Percentiles rank a stretch among this genome's conserved stretches.
Evolutionary conservation across 2,797 vertebrate genomes (phyloP).

Genomic region (Gallirallus australis): DNA sequence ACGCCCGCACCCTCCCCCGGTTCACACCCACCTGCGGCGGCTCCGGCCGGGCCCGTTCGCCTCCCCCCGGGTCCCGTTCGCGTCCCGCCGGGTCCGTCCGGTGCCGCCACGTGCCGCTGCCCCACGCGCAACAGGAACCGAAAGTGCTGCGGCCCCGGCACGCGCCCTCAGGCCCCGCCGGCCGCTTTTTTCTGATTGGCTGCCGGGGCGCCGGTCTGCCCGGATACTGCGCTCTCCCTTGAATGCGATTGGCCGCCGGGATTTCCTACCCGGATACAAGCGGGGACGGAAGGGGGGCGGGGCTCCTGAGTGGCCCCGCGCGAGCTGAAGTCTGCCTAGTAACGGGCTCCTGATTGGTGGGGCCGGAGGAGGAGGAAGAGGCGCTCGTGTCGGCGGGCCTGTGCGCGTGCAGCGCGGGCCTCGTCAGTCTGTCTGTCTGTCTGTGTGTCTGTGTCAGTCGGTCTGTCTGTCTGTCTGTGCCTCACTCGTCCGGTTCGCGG

Average conservation of each 20-base stretch:
- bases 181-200: conserved; percentile 14
- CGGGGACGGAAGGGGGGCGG: no score
- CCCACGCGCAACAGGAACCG: conserved; percentile 20
- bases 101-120: not conserved
- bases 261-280: conserved; percentile 45
- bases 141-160: not conserved
- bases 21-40: not conserved
- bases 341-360: conserved; percentile 30
- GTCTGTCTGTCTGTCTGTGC: no score
- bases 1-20: no score
- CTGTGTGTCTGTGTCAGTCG: no score
- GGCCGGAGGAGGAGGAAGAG: not conserved
- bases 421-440: no score
- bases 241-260: not conserved
- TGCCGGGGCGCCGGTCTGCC: not conserved
- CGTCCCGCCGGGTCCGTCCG: not conserved
- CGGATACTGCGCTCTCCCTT: not conserved
- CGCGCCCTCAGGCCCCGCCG: not conserved
- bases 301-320: not conserved
- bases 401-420: not conserved
- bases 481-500: no score
- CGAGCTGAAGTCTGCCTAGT: conserved; percentile 19
- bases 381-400: not conserved
- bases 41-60: not conserved
- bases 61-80: not conserved